Evolutionary conservation across 2,113 vertebrate species (phyloP).

Genomic region (Nibea coibor): DNA sequence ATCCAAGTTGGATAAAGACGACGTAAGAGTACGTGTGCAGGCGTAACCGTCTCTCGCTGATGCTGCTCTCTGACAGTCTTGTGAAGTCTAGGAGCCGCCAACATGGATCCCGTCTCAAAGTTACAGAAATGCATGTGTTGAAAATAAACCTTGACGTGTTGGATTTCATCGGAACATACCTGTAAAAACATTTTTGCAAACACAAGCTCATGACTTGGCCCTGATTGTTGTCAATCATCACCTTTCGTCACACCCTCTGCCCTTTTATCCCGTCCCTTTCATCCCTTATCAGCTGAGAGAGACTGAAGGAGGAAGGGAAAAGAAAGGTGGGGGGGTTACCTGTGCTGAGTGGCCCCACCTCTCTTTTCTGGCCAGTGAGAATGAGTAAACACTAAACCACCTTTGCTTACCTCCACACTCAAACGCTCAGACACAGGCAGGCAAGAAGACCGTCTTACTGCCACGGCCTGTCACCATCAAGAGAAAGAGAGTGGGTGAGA

Average conservation of each 20-base stretch:
- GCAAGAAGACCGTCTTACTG: constrained; percentile 49
- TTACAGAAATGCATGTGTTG: background rate
- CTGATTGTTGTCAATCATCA: constrained; percentile 57
- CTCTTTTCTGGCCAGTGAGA: constrained; percentile 67
- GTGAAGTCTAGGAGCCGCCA: background rate
- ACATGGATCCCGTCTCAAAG: background rate
- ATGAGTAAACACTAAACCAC: constrained; percentile 79
- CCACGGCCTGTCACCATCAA: constrained; percentile 47
- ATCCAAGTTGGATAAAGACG: too few relatives aligned
- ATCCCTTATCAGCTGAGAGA: constrained; percentile 68
- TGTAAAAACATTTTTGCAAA: background rate
- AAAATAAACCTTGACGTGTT: background rate
- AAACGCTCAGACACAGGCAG: constrained; percentile 46
- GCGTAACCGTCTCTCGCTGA: too few relatives aligned
- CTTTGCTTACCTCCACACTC: constrained; percentile 71
- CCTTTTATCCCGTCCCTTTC: constrained; percentile 59
- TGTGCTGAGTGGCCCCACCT: constrained; percentile 77
- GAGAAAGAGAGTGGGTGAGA: constrained; percentile 38
- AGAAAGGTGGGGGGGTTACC: constrained; percentile 68
- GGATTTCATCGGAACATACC: background rate
- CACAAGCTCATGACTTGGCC: constrained; percentile 31
- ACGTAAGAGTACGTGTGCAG: too few relatives aligned
- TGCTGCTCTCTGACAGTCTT: too few relatives aligned
- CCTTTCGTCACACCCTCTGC: constrained; percentile 52
- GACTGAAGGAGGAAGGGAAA: constrained; percentile 22